Base-by-base conservation (phyloP, 2,797 vertebrate species). In the Schizothorax lantsangensis region DNA sequence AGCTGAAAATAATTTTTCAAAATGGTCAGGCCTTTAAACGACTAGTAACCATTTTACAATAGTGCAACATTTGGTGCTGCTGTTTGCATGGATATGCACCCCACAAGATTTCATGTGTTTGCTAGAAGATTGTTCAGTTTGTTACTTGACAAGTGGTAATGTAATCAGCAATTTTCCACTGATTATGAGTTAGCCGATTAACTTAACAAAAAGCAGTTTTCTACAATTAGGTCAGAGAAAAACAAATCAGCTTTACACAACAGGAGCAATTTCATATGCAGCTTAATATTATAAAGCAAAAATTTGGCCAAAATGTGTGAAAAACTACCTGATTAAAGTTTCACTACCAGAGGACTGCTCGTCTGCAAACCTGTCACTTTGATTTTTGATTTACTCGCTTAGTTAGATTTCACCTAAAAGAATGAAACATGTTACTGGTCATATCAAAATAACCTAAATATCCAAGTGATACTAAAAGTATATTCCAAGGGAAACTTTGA, bases 301-400 rank as follows among this genome's bases (percentile, higher is more conserved):
- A 6, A 19, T 45, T 43, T 64, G 38, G n/a, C 38, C 54, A 38
- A 81, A 69, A 52, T 52, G n/a, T 68, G 79, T n/a, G 64, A 23
- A 81, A 52, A 54, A 26, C 80, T 69, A 81, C 80, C 80, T 38
- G 66, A 52, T 52, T 21, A 77, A 77, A 49, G 79, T 19, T 68
- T 81, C n/a, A 36, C 79, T 69, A 54, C 38, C 57, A 64, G 1
- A 45, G 10, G 80, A n/a, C 19, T 33, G 36, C 26, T 68, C 2
- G 0, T 81, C 79, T 57, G 12, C 19, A 21, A 59, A n/a, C 23
- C 30, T 73, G 19, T 64, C 59, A 36, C 4, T 36, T 38, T 21
- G 23, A 64, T 45, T 47, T 74, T 15, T 64, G 72, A 57, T 78
- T 77, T 43, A 79, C 15, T 17, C 49, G 64, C 74, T 78, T 26